Base-by-base conservation (phyloP, 2,888 invertebrate genomes). In the Pristionchus fissidentatus region DNA sequence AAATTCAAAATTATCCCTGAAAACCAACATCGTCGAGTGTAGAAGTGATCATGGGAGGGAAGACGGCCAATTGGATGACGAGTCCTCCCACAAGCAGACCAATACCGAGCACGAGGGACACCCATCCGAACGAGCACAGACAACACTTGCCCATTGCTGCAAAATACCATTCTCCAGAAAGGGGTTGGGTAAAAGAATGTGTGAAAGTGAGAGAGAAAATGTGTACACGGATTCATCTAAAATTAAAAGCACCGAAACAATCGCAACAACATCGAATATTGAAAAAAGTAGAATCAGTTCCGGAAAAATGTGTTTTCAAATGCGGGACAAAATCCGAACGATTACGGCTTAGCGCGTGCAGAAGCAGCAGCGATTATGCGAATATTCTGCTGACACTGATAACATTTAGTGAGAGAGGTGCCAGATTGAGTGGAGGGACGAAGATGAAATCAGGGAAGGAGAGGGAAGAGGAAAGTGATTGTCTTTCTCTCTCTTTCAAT, bases 21-120 rank as follows among this genome's bases (percentile, higher is more conserved):
- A 26, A n/a, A 10, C 81, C 75, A 26, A 89, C 89, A 81, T 88
- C 85, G 79, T 87, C 85, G 41, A 88, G 85, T 62, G 85, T 79
- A 46, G 84, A 84, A 29, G 86, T 77, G 32, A 87, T 85, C 57
- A 84, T 84, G 46, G 85, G 87, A 13, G 88, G 87, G 77, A 89
- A 86, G 0, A 88, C 87, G 29, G 83, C 80, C 19, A 89, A 84
- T 22, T 87, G 86, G 10, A 89, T 86, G 19, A 89, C 89, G 8
- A 89, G 75, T 22, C 89, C 89, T 29, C 19, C 62, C 1, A 49
- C 26, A 5, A 81, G 62, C 13, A 62, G 62, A 15, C 60, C 43
- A 22, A 43, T 15, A 19, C 80, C 80, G 29, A 81, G 3, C 8
- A 79, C 26, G 57, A 79, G 46, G 10, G 46, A 41, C 7, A 32